Evolutionary conservation across 2,797 vertebrate genomes (phyloP), one percentile per base, ranked within the genome.

Genomic region (Lacerta agilis): DNA sequence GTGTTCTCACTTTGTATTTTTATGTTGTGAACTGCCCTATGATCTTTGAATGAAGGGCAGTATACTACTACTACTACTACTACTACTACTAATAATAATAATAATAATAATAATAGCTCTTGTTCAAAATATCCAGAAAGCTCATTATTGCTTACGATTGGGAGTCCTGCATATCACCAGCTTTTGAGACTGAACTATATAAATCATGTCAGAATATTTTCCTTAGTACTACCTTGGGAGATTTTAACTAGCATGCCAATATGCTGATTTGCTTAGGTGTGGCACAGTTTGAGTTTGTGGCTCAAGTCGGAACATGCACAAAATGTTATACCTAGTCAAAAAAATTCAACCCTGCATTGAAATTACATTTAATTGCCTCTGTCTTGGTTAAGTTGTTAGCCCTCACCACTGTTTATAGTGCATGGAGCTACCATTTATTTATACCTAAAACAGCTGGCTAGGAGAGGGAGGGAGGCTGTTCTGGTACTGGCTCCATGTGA

Each of bases 241-340:
- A 0, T 41, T 91, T 92, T 76, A 55, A 89, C 36, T 66, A 78
- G 66, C 77, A 64, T 92, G 85, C 3, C 84, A 11, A 85, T 64
- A 64, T 91, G 85, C 3, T 85, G 18, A 85, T 64, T 77, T 93
- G 67, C 6, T 84, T 86, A 90, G 89, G 84, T 90, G 87, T 82
- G 90, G 69, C 80, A 61, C 88, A 88, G 23, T 36, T 71, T 91
- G 25, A 10, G 85, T 88, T 81, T 5, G 5, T 3, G 6, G 38
- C 66, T 1, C 33, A 73, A 77, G 45, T 6, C 1, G 2, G 84
- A 66, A 67, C 18, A 33, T 67, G 83, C 2, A 18, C 23, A 45
- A 5, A 27, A 49, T 1, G 73, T 36, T 86, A 9, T 43, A 64
- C 88, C 18, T 84, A 4, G 78, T 20, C 36, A 82, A 43, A 66